Evolutionary conservation across 2,888 invertebrate species (phyloP), one percentile per base, ranked within the genome.

Genomic region (Cyrtodaria siliqua): DNA sequence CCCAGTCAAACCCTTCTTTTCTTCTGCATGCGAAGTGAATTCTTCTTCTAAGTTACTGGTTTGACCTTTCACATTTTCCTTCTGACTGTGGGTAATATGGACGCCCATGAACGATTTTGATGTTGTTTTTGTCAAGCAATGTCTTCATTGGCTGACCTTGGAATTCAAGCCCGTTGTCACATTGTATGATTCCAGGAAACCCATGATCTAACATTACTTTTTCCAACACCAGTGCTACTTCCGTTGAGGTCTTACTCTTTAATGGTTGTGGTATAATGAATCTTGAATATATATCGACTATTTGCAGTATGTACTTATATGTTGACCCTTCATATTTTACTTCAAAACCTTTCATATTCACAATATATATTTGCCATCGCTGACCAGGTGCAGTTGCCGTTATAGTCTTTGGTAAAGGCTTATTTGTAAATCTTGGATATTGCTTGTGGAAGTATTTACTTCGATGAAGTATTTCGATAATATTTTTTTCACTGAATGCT

Each of bases 261-360:
- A 64, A 56, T 16, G 71, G 59, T n/a, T 64, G 62, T 20, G 71
- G 64, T 52, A 72, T 60, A 9, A 66, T 66, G 33, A 55, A 72
- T 60, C 66, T 52, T 24, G 72, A 72, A 38, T 60, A 44, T 16
- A 72, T 18, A 49, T 72, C 72, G 26, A 72, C 40, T 6, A 66
- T 20, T 72, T 66, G 74, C 4, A 72, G 26, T 24, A n/a, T n/a
- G n/a, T n/a, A n/a, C n/a, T n/a, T n/a, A n/a, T n/a, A n/a, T n/a
- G n/a, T n/a, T n/a, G n/a, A n/a, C n/a, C n/a, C n/a, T n/a, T n/a
- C n/a, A n/a, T n/a, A n/a, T n/a, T n/a, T n/a, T n/a, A n/a, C n/a
- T n/a, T n/a, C n/a, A n/a, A n/a, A n/a, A n/a, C 64, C 66, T 24
- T 66, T 50, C 52, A 62, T 62, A 14, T 50, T 61, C 1, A 61